Evolutionary conservation across 2,888 invertebrate genomes (phyloP).

Genomic region (Eupeodes luniger): DNA sequence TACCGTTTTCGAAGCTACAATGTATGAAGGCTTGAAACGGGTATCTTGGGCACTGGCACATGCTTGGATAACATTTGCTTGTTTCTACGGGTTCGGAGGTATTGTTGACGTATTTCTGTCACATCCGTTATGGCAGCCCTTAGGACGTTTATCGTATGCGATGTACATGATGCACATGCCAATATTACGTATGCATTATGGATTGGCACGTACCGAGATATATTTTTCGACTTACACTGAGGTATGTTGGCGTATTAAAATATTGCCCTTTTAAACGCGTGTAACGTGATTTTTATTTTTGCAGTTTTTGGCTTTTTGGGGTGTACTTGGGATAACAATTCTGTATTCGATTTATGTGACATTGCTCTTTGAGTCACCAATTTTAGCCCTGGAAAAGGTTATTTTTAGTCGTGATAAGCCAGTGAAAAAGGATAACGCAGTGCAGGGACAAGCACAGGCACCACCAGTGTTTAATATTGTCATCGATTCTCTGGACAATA

Average conservation of each 20-base stretch:
- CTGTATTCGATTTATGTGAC: constrained; percentile 15
- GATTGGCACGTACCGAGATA: constrained; percentile 40
- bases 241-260: constrained; percentile 35
- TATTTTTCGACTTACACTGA: constrained; percentile 61
- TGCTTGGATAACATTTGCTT: constrained; percentile 77
- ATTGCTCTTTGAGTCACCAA: constrained; percentile 21
- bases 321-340: constrained; percentile 6
- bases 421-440: neutral
- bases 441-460: neutral
- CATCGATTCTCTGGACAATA: neutral
- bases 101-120: constrained; percentile 73
- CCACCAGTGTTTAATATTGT: neutral
- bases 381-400: constrained; percentile 8
- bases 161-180: constrained; percentile 73
- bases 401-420: constrained; percentile 4
- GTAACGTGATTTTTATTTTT: neutral
- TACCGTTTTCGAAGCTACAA: constrained; percentile 58
- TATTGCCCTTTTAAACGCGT: neutral
- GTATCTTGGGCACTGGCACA: constrained; percentile 69
- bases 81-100: constrained; percentile 73
- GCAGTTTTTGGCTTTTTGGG: constrained; percentile 1
- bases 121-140: constrained; percentile 72
- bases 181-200: constrained; percentile 55
- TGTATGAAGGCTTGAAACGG: constrained; percentile 69
- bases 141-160: constrained; percentile 70